These are phyloP conservation scores for Drosophila ambigua DNA, from an alignment of 1,140 invertebrate genomes.

Conservation along the genomic window DNA sequence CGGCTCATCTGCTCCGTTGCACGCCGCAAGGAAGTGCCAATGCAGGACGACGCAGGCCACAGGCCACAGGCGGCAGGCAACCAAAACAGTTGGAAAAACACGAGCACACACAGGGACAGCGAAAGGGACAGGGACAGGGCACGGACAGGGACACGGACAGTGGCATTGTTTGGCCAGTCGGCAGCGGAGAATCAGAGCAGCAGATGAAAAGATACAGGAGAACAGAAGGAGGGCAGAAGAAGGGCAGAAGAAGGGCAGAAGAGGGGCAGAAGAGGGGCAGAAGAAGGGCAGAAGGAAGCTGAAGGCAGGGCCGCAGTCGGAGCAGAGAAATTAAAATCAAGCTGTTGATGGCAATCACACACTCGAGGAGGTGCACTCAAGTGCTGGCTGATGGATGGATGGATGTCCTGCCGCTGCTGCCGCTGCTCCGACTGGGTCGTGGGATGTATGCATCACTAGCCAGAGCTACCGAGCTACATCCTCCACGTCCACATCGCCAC, in stretches of 20 bases:
- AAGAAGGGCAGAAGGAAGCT: too few species aligned
- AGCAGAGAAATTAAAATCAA: slow-evolving; percentile 73
- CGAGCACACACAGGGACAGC: slow-evolving; percentile 6
- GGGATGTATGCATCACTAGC: slow-evolving; percentile 73
- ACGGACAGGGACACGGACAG: neutral
- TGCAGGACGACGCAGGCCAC: slow-evolving; percentile 36
- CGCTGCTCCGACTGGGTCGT: neutral
- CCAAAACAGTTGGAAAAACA: slow-evolving; percentile 45
- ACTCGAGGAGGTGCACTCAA: slow-evolving; percentile 58
- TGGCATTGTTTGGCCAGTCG: slow-evolving; percentile 17
- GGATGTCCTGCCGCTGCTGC: slow-evolving; percentile 20
- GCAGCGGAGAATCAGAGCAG: slow-evolving; percentile 2
- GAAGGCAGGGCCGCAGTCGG: neutral
- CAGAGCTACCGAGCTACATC: neutral
- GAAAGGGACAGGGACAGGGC: slow-evolving; percentile 8
- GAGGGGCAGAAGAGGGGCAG: too few species aligned
- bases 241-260: too few species aligned
- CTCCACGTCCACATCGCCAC: slow-evolving; percentile 13
- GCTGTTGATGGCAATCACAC: slow-evolving; percentile 81
- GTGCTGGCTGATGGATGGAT: slow-evolving; percentile 38
- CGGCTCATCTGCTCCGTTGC: slow-evolving; percentile 71
- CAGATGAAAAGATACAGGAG: neutral
- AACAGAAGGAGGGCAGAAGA: neutral
- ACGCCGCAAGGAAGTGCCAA: slow-evolving; percentile 62
- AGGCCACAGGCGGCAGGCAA: slow-evolving; percentile 23